A percentile compares a stretch with the other conserved stretches of the same genome.
These are phyloP conservation scores for Acropora tenuis DNA, from an alignment of 64 coral and sea anemone genomes.

Conservation along the genomic window DNA sequence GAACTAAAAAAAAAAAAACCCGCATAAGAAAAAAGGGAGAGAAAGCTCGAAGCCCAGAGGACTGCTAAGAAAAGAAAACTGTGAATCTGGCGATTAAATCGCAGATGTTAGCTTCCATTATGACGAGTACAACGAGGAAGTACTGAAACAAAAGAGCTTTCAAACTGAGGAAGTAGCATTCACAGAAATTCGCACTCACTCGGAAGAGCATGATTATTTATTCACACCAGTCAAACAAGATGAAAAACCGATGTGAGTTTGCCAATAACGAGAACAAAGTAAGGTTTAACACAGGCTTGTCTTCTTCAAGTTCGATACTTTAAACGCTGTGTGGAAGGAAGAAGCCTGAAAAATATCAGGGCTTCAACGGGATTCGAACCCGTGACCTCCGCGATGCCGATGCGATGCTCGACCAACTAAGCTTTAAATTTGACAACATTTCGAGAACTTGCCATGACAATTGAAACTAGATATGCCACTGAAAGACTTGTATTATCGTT, in stretches of 20 bases:
- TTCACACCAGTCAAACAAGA: neutral
- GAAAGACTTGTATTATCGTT: neutral
- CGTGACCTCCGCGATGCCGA: too few species aligned
- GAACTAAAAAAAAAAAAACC: too few species aligned
- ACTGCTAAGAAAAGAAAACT: neutral
- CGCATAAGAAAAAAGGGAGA: too few species aligned
- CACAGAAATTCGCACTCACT: neutral
- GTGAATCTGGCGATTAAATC: neutral
- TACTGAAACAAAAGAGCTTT: neutral
- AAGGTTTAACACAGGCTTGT: neutral
- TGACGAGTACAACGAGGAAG: neutral
- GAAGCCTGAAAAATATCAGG: too few species aligned
- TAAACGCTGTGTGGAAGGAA: neutral
- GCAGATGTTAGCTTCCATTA: neutral
- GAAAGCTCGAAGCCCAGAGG: too few species aligned
- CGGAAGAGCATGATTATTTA: neutral
- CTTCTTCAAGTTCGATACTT: neutral
- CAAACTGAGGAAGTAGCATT: neutral
- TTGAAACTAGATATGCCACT: neutral
- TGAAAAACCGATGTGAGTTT: neutral
- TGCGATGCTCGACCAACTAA: too few species aligned
- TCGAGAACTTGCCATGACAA: neutral
- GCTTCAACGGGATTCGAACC: too few species aligned
- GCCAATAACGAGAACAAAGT: too few species aligned
- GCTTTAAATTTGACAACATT: neutral